These are phyloP conservation scores for Phymastichus coffea DNA, from an alignment of 1,140 invertebrate species.

Conservation along the genomic window DNA sequence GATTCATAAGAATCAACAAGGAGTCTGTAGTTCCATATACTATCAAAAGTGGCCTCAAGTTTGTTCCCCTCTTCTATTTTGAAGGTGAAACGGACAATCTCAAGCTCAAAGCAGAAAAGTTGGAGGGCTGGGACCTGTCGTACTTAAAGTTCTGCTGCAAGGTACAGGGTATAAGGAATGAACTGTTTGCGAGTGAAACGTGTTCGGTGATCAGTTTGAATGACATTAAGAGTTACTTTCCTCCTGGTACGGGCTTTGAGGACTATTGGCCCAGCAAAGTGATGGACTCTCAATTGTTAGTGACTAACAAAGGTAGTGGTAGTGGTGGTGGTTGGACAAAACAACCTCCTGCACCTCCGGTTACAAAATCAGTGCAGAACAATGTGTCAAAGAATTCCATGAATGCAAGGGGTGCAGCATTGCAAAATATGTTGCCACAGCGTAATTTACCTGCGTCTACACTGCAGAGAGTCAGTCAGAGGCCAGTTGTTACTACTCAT, in stretches of 20 bases:
- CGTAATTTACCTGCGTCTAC: constrained; percentile 26
- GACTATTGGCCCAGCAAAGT: constrained; percentile 90
- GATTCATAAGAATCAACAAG: constrained; percentile 91
- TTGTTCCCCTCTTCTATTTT: constrained; percentile 92
- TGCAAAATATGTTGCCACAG: constrained; percentile 42
- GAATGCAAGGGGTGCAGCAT: constrained; percentile 35
- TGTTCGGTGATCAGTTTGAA: constrained; percentile 85
- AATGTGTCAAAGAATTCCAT: constrained; percentile 42
- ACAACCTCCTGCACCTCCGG: constrained; percentile 56
- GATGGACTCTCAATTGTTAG: constrained; percentile 71
- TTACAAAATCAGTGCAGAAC: constrained; percentile 37
- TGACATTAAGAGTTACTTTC: constrained; percentile 89
- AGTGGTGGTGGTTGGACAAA: constrained; percentile 65
- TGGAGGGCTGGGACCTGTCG: constrained; percentile 87
- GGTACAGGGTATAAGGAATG: constrained; percentile 87
- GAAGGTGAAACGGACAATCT: constrained; percentile 89
- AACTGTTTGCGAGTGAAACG: constrained; percentile 85
- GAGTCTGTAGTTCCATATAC: constrained; percentile 93
- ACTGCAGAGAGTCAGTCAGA: constrained; percentile 43
- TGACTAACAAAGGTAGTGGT: constrained; percentile 62
- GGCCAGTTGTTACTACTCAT: constrained; percentile 42
- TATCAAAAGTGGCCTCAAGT: constrained; percentile 77
- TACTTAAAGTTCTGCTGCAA: constrained; percentile 94
- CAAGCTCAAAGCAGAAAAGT: constrained; percentile 78
- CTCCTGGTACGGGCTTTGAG: constrained; percentile 83